These are phyloP conservation scores for Temnothorax ravouxi DNA, from an alignment of 2,888 invertebrate genomes.

Conservation along the genomic window DNA sequence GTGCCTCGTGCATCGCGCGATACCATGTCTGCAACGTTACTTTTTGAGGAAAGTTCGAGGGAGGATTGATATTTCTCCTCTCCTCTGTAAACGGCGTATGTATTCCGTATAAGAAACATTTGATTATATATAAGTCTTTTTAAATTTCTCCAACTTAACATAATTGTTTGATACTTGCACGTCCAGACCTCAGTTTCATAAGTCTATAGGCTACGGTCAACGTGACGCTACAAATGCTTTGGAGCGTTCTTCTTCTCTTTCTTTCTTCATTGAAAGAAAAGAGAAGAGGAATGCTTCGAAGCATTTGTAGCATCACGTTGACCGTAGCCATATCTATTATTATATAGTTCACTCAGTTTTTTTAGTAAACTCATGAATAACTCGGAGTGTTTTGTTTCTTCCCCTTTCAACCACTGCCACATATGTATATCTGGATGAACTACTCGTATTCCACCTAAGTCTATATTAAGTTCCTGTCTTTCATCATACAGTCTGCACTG, in stretches of 20 bases:
- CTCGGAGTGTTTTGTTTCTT: neutral
- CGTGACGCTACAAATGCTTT: too few species aligned
- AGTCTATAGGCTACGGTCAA: too few species aligned
- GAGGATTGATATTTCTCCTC: neutral
- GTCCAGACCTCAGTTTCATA: neutral
- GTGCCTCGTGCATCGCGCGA: constrained; percentile 15
- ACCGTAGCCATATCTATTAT: constrained; percentile 7
- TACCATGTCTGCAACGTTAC: constrained; percentile 15
- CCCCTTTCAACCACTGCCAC: neutral
- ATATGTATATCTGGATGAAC: neutral
- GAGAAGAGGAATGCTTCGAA: too few species aligned
- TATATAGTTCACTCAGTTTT: neutral
- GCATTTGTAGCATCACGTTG: too few species aligned
- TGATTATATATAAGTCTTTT: neutral
- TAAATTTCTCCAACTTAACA: neutral
- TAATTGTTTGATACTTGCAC: neutral
- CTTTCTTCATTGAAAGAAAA: too few species aligned
- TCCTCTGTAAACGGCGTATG: neutral
- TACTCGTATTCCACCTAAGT: neutral
- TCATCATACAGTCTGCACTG: neutral
- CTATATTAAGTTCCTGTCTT: neutral
- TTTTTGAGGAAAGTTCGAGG: constrained; percentile 2
- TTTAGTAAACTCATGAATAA: neutral
- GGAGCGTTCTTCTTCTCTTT: too few species aligned
- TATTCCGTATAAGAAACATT: neutral